Evolutionary conservation across 2,888 invertebrate genomes (phyloP).

Genomic region (Anaspis maculata): DNA sequence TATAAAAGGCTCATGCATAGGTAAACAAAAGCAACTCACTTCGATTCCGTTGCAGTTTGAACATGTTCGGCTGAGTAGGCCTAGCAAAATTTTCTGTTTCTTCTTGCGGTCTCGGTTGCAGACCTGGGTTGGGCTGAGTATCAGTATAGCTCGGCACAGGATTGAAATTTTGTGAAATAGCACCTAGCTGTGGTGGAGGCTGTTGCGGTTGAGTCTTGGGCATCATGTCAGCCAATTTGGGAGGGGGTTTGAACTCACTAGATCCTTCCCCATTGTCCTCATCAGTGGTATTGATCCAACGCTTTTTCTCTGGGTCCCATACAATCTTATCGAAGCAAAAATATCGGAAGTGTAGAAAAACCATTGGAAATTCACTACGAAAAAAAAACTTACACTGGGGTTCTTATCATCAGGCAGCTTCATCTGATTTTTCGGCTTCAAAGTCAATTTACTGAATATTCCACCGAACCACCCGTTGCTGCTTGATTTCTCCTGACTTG

Average conservation of each 20-base stretch:
- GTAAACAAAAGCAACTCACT: slow-evolving; percentile 47
- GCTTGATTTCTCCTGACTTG: slow-evolving; percentile 22
- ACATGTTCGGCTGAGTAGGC: slow-evolving; percentile 54
- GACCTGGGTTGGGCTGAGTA: no score
- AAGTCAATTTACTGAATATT: slow-evolving; percentile 72
- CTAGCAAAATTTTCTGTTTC: slow-evolving; percentile 2
- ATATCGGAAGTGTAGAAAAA: not conserved
- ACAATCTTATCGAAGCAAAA: slow-evolving; percentile 81
- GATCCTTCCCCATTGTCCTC: slow-evolving; percentile 53
- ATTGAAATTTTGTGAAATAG: no score
- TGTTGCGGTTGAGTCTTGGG: no score
- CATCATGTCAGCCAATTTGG: slow-evolving; percentile 55
- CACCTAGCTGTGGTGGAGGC: not conserved
- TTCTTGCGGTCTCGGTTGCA: no score
- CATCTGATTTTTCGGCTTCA: slow-evolving; percentile 89
- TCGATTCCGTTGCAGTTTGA: slow-evolving; percentile 69
- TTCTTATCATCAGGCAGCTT: slow-evolving; percentile 92
- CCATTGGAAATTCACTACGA: not conserved
- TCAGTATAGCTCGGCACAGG: no score
- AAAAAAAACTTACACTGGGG: slow-evolving; percentile 60
- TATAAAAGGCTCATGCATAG: not conserved
- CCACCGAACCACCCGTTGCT: slow-evolving; percentile 75
- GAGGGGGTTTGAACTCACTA: slow-evolving; percentile 55
- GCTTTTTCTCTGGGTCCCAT: slow-evolving; percentile 82
- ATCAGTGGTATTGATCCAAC: slow-evolving; percentile 81